Base-by-base conservation (phyloP, 2,888 invertebrate species). In the Agrotis segetum region DNA sequence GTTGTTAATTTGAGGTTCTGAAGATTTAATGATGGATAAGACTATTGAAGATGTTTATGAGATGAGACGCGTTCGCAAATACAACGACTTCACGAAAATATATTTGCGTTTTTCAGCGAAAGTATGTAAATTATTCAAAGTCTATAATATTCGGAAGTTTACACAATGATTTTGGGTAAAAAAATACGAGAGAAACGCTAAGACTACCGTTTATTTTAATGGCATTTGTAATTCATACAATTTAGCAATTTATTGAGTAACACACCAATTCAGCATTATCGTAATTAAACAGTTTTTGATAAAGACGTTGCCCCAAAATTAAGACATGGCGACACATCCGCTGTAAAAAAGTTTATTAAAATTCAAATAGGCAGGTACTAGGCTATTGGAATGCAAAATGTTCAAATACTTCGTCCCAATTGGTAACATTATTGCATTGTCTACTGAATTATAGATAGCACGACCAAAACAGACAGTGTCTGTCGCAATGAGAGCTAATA, bases 351-450 rank as follows among this genome's bases (percentile, higher is more conserved):
- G 50, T 79, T 75, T 65, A 82, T 84, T 85, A 67, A 83, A 75
- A 84, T 86, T 84, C 81, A 86, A 83, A 86, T 84, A n/a, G n/a
- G n/a, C n/a, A n/a, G n/a, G n/a, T n/a, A 82, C 83, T 82, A 64
- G 77, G 78, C 79, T 79, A 82, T 81, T 79, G 64, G 79, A 80
- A 88, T 87, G 77, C 71, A 75, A 80, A 82, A 71, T 79, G 70
- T 74, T 80, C 72, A 71, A 84, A 77, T 75, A 73, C 77, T 77
- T 75, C 74, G 63, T 71, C 78, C 74, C 73, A 81, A 78, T 81
- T 74, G 79, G 79, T 75, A 72, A 82, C 68, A 69, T 60, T 65
- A 73, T 67, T 69, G 65, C 62, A 78, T 83, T 85, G 76, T 85
- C 62, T 73, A 76, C 56, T 76, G 64, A 79, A 72, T 70, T 55